Evolutionary conservation across 2,113 vertebrate species (phyloP).

Genomic region (Boulengeromyrus knoepffleri): DNA sequence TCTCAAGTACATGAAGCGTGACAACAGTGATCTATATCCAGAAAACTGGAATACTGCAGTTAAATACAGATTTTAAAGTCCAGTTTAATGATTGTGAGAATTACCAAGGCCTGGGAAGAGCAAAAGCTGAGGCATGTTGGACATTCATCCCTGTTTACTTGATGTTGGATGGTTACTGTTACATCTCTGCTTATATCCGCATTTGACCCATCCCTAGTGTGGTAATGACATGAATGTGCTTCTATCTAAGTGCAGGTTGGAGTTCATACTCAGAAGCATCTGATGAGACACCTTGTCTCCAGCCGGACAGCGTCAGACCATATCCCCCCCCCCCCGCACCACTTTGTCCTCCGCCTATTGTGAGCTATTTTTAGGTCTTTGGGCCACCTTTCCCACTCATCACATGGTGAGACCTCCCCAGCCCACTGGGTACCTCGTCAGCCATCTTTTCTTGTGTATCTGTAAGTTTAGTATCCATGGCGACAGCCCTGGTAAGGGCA

Average conservation of each 20-base stretch:
- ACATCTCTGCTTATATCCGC: not conserved
- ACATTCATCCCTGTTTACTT: not conserved
- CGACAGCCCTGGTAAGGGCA: not conserved
- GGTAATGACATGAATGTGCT: not conserved
- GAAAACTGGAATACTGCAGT: not conserved
- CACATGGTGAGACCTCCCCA: not conserved
- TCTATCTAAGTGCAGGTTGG: not conserved
- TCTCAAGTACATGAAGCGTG: not conserved
- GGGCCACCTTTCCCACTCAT: not conserved
- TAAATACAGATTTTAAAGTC: not conserved
- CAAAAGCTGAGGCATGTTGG: not conserved
- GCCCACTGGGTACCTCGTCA: too few relatives aligned
- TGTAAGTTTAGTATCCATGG: not conserved
- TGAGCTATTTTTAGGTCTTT: slow-evolving; percentile 18
- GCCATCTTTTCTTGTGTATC: not conserved
- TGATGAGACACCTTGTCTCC: not conserved
- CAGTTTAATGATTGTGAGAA: not conserved
- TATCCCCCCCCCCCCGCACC: not conserved
- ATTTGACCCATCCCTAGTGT: not conserved
- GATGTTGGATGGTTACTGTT: not conserved
- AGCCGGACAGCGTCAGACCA: not conserved
- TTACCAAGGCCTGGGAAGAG: not conserved
- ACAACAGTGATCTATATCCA: not conserved
- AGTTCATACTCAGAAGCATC: not conserved
- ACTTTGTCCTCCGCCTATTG: not conserved